Conservation (phyloP, 2,113 vertebrate species). For the Micronycteris hirsuta region DNA sequence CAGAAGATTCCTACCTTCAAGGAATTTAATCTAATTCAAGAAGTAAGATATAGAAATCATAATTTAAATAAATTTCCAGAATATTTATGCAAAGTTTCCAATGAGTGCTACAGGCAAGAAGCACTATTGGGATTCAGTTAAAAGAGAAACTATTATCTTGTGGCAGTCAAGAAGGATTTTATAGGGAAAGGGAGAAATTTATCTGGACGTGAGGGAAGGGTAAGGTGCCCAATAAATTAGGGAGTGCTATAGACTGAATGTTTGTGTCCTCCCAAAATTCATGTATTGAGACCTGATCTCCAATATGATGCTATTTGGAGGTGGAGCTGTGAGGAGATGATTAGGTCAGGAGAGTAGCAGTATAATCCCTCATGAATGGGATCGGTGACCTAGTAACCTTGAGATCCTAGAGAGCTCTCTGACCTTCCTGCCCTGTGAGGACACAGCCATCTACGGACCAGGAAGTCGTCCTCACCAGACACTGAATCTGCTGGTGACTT, state of each 20-base stretch:
- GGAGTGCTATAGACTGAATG: background rate
- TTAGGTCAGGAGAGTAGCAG: background rate
- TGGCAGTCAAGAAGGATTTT: background rate
- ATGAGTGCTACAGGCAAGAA: background rate
- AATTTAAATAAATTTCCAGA: background rate
- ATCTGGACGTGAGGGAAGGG: background rate
- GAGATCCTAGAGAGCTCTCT: background rate
- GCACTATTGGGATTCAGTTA: background rate
- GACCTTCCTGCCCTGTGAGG: background rate
- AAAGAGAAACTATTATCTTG: background rate
- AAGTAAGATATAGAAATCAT: background rate
- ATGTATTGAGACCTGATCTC: background rate
- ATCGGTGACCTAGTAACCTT: background rate
- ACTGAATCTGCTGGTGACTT: background rate
- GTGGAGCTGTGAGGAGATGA: background rate
- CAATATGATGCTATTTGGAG: background rate
- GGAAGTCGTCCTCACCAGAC: background rate
- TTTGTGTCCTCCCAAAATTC: background rate
- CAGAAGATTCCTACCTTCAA: background rate
- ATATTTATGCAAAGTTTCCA: background rate
- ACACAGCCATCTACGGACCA: no score
- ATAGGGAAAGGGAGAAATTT: background rate
- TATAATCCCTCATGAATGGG: background rate
- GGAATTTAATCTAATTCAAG: background rate
- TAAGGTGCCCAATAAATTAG: background rate